Conservation (phyloP, 2,888 invertebrate genomes). For the Liopterus haemorrhoidalis region DNA sequence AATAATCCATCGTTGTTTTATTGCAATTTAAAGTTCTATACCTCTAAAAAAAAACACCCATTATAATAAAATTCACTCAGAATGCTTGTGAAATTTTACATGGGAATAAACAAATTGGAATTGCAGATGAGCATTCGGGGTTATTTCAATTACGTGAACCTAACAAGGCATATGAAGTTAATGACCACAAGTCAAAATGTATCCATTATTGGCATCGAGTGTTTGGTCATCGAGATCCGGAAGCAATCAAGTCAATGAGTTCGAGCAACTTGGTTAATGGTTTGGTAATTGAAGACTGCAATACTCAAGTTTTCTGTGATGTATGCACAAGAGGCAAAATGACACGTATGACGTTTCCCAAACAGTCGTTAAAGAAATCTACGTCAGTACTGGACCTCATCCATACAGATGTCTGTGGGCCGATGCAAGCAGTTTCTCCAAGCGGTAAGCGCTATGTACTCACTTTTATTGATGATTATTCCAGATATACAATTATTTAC, state of each 20-base stretch:
- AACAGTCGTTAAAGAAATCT: constrained; percentile 25
- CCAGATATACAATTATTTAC: constrained; percentile 30
- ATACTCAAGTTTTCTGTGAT: constrained; percentile 22
- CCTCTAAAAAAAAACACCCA: no score
- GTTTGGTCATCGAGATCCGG: constrained; percentile 16
- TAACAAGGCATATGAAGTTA: constrained; percentile 13
- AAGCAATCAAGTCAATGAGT: constrained; percentile 21
- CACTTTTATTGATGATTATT: constrained; percentile 37
- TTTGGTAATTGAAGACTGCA: constrained; percentile 24
- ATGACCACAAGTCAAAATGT: no score
- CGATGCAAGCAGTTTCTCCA: constrained; percentile 32
- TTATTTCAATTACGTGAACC: constrained; percentile 4
- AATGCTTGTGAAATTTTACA: constrained; percentile 3
- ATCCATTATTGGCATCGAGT: constrained; percentile 26
- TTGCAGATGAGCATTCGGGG: constrained; percentile 2
- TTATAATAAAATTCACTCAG: not conserved
- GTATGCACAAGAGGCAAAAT: constrained; percentile 32
- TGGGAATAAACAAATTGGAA: constrained; percentile 2
- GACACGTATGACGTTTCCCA: constrained; percentile 31
- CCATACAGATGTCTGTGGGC: constrained; percentile 36
- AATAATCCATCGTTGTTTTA: no score
- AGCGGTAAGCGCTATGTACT: constrained; percentile 32
- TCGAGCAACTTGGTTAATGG: constrained; percentile 13
- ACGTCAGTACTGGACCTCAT: constrained; percentile 29
- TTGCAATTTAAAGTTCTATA: no score